Evolutionary conservation across 2,888 invertebrate species (phyloP).

Genomic region (Balanococcus diminutus): DNA sequence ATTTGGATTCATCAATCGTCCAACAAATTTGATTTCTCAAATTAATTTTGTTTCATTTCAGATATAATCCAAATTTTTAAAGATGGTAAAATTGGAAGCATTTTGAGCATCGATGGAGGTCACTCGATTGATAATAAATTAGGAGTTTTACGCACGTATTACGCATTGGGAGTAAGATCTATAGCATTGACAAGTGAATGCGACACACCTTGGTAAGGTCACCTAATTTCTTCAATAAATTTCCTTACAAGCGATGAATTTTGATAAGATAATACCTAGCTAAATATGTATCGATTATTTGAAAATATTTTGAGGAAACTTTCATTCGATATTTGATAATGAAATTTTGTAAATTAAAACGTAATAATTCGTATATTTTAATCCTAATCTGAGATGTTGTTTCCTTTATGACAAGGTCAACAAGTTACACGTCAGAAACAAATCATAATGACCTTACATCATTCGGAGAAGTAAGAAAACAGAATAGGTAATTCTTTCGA

Average conservation of each 20-base stretch:
- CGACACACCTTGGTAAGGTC: slow-evolving; percentile 37
- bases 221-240: not conserved
- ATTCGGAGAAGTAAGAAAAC: slow-evolving; percentile 36
- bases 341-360: no score
- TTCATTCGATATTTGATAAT: no score
- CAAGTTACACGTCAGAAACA: not conserved
- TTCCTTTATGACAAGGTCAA: no score
- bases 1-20: not conserved
- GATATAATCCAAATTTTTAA: slow-evolving; percentile 63
- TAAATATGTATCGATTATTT: not conserved
- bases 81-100: slow-evolving; percentile 62
- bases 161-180: slow-evolving; percentile 63
- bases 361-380: no score
- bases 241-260: not conserved
- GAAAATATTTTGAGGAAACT: not conserved
- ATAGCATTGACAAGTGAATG: slow-evolving; percentile 61
- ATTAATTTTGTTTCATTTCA: slow-evolving; percentile 57
- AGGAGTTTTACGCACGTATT: slow-evolving; percentile 64
- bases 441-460: not conserved
- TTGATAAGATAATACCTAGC: not conserved
- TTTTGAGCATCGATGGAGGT: slow-evolving; percentile 65
- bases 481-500: no score
- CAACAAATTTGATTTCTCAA: not conserved
- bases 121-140: slow-evolving; percentile 65
- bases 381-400: no score